Evolutionary conservation across 1,140 invertebrate genomes (phyloP).

Genomic region (Rhyzopertha dominica): DNA sequence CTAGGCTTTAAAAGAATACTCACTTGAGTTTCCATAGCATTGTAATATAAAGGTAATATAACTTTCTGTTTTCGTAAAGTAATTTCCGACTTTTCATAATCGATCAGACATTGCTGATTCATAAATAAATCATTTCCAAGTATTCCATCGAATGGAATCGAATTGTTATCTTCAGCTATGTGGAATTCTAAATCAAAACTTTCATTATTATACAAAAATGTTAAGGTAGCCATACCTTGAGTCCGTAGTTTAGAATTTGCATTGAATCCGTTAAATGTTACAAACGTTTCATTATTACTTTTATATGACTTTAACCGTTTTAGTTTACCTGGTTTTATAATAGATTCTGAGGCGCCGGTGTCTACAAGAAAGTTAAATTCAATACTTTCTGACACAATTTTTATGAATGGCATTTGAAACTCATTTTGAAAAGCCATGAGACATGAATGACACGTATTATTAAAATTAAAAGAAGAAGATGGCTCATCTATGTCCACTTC

Average conservation of each 20-base stretch:
- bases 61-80: not conserved
- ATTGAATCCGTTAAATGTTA: conserved; percentile 16
- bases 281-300: conserved; percentile 7
- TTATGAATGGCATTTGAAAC: conserved; percentile 9
- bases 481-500: no score
- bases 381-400: conserved; percentile 2
- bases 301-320: conserved; percentile 10
- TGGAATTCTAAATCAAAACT: conserved; percentile 17
- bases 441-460: conserved; percentile 4
- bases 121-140: conserved; percentile 21
- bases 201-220: conserved; percentile 4
- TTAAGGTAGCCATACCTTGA: conserved; percentile 2
- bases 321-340: conserved; percentile 17
- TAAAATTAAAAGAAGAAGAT: no score
- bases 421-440: conserved; percentile 7
- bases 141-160: conserved; percentile 20
- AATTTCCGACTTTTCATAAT: conserved; percentile 10
- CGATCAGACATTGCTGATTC: conserved; percentile 3
- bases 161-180: conserved; percentile 7
- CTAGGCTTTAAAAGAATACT: conserved; percentile 3
- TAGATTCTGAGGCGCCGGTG: conserved; percentile 16
- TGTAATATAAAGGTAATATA: no score
- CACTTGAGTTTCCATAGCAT: no score
- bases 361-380: conserved; percentile 21
- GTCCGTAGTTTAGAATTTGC: not conserved